Conservation (phyloP, 2,113 vertebrate genomes). For the Eurypyga helias region DNA sequence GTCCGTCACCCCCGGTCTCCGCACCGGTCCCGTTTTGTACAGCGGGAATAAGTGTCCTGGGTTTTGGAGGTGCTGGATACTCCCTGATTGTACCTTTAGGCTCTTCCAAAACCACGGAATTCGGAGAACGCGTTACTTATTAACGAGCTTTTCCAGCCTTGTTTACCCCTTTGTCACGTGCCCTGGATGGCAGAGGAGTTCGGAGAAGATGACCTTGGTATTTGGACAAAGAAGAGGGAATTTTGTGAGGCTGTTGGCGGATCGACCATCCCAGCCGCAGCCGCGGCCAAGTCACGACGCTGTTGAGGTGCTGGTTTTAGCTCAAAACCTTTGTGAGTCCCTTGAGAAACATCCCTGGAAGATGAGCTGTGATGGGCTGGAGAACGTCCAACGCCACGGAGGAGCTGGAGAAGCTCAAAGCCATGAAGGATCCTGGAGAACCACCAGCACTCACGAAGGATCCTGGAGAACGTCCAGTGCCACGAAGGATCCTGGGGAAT, state of each 20-base stretch:
- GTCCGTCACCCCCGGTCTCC: neutral
- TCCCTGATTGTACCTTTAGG: neutral
- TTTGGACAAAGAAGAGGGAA: neutral
- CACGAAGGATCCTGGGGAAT: neutral
- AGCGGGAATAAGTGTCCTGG: accelerated
- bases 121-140: neutral
- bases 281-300: neutral
- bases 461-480: accelerated
- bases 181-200: neutral
- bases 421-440: neutral
- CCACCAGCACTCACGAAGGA: too few relatives aligned
- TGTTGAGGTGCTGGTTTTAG: neutral
- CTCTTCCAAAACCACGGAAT: neutral
- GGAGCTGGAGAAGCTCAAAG: neutral
- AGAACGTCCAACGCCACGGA: too few relatives aligned
- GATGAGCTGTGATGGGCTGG: neutral
- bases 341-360: neutral
- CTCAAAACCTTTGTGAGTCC: neutral
- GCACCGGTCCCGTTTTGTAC: accelerated
- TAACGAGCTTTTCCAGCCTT: neutral
- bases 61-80: neutral
- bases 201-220: neutral
- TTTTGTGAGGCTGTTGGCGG: neutral
- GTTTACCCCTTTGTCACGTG: neutral
- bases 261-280: neutral